phyloP scores from a whole-genome alignment of 1,140 invertebrate species.

The Cepaea nemoralis region DNA sequence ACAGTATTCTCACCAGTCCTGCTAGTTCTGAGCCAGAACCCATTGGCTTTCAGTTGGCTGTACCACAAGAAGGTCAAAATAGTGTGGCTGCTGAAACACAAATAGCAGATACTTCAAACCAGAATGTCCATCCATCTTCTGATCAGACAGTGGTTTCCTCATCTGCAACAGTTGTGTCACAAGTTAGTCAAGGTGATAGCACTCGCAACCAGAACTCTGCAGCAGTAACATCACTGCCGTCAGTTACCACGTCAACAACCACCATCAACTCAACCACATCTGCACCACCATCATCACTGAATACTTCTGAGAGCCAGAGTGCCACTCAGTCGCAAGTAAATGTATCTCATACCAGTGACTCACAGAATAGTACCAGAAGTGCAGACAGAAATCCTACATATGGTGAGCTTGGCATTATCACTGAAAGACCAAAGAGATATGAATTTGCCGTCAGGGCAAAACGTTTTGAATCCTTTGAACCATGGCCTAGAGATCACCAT shows the following conservation, averaged over 20 bases:
- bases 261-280: neutral
- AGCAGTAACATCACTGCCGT: neutral
- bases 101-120: neutral
- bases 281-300: neutral
- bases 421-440: slow-evolving; percentile 53
- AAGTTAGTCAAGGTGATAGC: neutral
- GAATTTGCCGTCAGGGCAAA: slow-evolving; percentile 75
- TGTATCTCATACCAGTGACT: slow-evolving; percentile 76
- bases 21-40: neutral
- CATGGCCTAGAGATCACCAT: slow-evolving; percentile 67
- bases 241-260: neutral
- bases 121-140: neutral
- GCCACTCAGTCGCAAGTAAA: slow-evolving; percentile 78
- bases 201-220: neutral
- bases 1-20: neutral
- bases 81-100: neutral
- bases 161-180: too few relatives aligned
- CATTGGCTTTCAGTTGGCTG: neutral
- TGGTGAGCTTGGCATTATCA: slow-evolving; percentile 49
- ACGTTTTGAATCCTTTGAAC: slow-evolving; percentile 80
- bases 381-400: slow-evolving; percentile 19
- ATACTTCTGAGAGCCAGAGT: neutral
- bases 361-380: slow-evolving; percentile 59
- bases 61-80: neutral
- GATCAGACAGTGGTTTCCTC: neutral